Base-by-base conservation (phyloP, 53 echinoderm and acorn worm genomes). In the Holothuria scabra region DNA sequence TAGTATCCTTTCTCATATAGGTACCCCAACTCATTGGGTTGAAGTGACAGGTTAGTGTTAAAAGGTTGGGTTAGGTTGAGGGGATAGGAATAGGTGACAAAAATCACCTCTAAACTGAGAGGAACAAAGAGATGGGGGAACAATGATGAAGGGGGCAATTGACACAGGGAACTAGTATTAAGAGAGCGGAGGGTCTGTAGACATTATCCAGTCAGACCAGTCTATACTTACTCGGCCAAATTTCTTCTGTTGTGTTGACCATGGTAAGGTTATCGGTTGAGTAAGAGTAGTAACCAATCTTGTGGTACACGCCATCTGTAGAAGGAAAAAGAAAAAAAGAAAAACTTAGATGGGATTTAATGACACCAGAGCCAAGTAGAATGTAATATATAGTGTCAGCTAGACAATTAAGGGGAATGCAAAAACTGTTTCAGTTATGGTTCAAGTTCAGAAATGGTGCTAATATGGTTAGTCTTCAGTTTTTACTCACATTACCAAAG, bases 211-310 rank as follows among this genome's bases (percentile, higher is more conserved):
- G 59, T 58, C 18, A 58, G 59, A n/a, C 19, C 13, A 61, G 9
- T 18, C 23, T 11, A 19, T 8, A 35, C 94, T 94, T 89, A 97
- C 99, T 89, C 60, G 90, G 87, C 94, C 94, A 97, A 16, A 72
- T 44, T 11, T 56, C 66, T 38, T 87, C 49, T 2, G 85, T 79
- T 3, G 82, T 78, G 24, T 87, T 67, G 7, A 92, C 68, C 92
- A 90, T 88, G 2, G 94, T 94, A 41, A 97, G 69, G 86, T 97
- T 94, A 83, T 97, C 94, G 37, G 89, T 87, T 3, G 85, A 83
- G 70, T 87, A 88, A 74, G 94, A 94, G 82, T 97, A 97, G 82
- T 92, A 97, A 35, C 89, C 99, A 34, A 94, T 89, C 87, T 97
- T 97, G 12, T 41, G 78, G 62, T 97, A 97, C 28, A 83, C 85